Conservation (phyloP, 2,113 vertebrate genomes). For the Dasyornis broadbenti region DNA sequence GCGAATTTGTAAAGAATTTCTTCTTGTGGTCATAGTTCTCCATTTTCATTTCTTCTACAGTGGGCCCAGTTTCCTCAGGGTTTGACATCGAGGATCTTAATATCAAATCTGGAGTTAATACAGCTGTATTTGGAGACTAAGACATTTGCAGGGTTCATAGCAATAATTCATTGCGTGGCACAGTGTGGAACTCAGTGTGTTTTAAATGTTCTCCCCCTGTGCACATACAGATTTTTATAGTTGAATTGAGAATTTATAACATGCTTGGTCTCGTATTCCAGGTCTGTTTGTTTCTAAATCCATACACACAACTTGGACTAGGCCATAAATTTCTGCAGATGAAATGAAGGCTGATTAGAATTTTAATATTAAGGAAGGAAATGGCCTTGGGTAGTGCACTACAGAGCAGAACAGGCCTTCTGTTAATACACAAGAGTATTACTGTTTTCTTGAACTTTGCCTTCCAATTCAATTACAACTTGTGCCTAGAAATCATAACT, state of each 20-base stretch:
- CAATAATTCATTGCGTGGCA: background rate
- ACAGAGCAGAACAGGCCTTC: constrained; percentile 27
- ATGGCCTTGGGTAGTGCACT: background rate
- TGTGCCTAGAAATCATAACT: constrained; percentile 33
- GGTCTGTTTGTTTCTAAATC: background rate
- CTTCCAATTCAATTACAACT: background rate
- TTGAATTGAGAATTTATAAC: background rate
- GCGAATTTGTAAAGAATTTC: background rate
- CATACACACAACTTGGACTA: background rate
- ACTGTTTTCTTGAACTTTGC: constrained; percentile 53
- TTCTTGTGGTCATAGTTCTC: background rate
- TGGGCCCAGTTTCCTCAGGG: background rate
- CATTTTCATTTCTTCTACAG: background rate
- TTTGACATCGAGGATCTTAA: background rate
- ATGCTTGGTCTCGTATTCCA: background rate
- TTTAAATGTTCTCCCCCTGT: background rate
- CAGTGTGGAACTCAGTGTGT: background rate
- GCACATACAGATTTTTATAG: background rate
- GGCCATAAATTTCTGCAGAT: constrained; percentile 16
- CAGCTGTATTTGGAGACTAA: background rate
- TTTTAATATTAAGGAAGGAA: constrained; percentile 58
- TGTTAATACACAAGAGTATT: constrained; percentile 42
- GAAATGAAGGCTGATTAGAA: constrained; percentile 30
- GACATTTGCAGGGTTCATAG: background rate
- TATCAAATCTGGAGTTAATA: background rate